Conservation (phyloP, 2,113 vertebrate genomes). For the Clarias magur region DNA sequence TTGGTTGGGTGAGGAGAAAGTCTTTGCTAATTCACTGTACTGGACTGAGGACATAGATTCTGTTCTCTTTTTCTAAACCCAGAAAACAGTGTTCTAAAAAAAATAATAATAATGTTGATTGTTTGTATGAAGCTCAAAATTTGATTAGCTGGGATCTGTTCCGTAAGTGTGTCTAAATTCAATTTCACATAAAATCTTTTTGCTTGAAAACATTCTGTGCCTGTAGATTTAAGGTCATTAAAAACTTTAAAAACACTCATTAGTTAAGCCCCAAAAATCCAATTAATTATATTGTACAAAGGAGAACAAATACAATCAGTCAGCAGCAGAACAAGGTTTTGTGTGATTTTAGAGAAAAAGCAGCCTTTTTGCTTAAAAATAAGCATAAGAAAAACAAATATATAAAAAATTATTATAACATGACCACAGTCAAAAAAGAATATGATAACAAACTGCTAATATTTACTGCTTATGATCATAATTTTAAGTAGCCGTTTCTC, state of each 20-base stretch:
- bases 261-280: background rate
- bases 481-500: too few species aligned
- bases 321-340: too few species aligned
- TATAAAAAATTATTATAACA: too few species aligned
- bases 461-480: too few species aligned
- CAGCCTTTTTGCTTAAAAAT: too few species aligned
- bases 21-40: background rate
- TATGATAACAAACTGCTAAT: too few species aligned
- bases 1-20: background rate
- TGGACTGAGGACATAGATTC: background rate
- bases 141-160: background rate
- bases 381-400: too few species aligned
- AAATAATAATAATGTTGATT: background rate
- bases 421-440: too few species aligned
- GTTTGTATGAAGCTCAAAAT: background rate
- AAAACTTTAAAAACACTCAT: background rate
- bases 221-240: background rate
- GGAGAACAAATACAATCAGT: too few species aligned
- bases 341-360: too few species aligned
- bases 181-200: background rate
- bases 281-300: too few species aligned
- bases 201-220: too few species aligned
- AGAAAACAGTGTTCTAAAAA: background rate
- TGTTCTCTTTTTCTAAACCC: constrained; percentile 5
- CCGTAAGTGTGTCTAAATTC: background rate